A percentile compares a stretch with the other conserved stretches of the same genome.
Evolutionary conservation across 1,140 invertebrate species (phyloP).

Genomic region (Brachionus rotundiformis): DNA sequence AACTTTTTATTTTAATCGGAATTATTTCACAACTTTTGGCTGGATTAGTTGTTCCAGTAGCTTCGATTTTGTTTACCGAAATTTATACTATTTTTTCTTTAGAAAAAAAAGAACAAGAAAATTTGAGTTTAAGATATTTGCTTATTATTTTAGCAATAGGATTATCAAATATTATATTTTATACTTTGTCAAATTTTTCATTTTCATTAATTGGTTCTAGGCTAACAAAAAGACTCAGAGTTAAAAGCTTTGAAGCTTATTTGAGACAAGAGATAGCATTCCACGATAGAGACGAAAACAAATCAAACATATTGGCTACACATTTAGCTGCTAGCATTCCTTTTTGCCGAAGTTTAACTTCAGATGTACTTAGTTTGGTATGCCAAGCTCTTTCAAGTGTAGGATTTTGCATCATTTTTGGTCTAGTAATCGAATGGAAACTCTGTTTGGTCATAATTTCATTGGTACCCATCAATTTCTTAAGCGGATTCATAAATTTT

Average conservation of each 20-base stretch:
- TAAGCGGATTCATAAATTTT: constrained; percentile 62
- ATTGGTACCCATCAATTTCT: constrained; percentile 70
- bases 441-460: constrained; percentile 77
- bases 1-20: constrained; percentile 13
- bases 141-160: not conserved
- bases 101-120: not conserved
- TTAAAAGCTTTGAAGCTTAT: constrained; percentile 69
- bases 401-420: constrained; percentile 71
- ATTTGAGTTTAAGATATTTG: not conserved
- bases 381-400: constrained; percentile 66
- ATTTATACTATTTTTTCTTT: constrained; percentile 37
- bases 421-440: constrained; percentile 78
- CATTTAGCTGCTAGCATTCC: constrained; percentile 67
- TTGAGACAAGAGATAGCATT: constrained; percentile 66
- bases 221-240: constrained; percentile 71
- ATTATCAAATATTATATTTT: not conserved
- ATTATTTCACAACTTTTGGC: not conserved
- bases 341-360: constrained; percentile 67
- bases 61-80: constrained; percentile 31
- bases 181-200: not conserved
- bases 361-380: constrained; percentile 61
- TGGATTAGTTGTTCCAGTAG: not conserved
- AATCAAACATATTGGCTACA: constrained; percentile 65
- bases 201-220: constrained; percentile 69
- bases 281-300: constrained; percentile 67